Evolutionary conservation across 2,797 vertebrate genomes (phyloP).

Genomic region (Acanthornis magna): DNA sequence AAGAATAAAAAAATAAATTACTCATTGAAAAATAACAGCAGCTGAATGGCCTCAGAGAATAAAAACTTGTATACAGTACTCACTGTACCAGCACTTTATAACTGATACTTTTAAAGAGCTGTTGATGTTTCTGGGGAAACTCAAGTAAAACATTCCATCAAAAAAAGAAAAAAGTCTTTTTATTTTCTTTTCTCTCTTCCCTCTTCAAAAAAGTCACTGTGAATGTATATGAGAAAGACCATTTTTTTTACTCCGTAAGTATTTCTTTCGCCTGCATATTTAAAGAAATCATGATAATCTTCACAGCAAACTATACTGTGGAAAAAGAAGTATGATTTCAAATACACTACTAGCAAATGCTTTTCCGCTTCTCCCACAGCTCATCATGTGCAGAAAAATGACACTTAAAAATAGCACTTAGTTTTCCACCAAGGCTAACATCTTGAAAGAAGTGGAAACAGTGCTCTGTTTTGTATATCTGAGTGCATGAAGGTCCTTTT

Average conservation of each 20-base stretch:
- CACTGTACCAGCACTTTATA: not conserved
- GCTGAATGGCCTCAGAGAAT: not conserved
- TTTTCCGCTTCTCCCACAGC: not conserved
- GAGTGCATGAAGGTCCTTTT: not conserved
- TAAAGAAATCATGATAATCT: not conserved
- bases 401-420: not conserved
- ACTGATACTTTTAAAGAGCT: not conserved
- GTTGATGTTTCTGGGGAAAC: not conserved
- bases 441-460: not conserved
- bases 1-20: not conserved
- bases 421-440: not conserved
- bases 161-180: not conserved
- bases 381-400: not conserved
- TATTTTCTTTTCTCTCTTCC: not conserved
- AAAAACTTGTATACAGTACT: not conserved
- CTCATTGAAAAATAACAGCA: conserved; percentile 19
- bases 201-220: not conserved
- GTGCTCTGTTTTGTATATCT: not conserved
- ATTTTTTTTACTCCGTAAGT: not conserved
- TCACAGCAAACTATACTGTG: not conserved
- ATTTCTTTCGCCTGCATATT: not conserved
- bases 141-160: not conserved
- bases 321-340: not conserved
- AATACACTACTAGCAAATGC: not conserved
- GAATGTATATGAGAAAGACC: not conserved